These are phyloP conservation scores for Pegoplata infirma DNA, from an alignment of 2,888 invertebrate species.

Conservation along the genomic window DNA sequence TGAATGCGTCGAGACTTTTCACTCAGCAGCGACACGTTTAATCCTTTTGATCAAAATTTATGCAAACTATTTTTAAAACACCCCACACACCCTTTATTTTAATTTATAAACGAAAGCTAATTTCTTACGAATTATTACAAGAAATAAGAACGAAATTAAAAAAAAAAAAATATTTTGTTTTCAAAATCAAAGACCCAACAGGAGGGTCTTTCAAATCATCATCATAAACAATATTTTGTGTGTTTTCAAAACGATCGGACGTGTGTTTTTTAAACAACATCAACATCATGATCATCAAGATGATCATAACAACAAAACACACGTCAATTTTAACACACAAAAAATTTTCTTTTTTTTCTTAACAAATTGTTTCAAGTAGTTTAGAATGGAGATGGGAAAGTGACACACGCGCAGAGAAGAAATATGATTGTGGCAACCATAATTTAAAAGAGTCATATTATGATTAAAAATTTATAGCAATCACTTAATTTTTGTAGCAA, in stretches of 20 bases:
- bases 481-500: no score
- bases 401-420: no score
- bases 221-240: constrained; percentile 25
- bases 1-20: constrained; percentile 7
- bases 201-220: constrained; percentile 51
- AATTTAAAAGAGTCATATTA: no score
- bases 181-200: constrained; percentile 58
- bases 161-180: constrained; percentile 19
- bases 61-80: constrained; percentile 57
- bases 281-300: constrained; percentile 33
- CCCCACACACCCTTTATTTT: constrained; percentile 1
- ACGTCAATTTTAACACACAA: constrained; percentile 53
- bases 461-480: no score
- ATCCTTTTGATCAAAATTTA: constrained; percentile 60
- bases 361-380: neutral
- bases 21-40: constrained; percentile 58
- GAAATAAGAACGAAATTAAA: constrained; percentile 13
- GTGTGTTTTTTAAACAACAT: constrained; percentile 55
- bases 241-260: constrained; percentile 49
- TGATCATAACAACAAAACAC: constrained; percentile 50
- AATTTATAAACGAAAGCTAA: constrained; percentile 42
- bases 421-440: no score
- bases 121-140: constrained; percentile 50
- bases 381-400: no score
- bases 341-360: neutral